Conservation (phyloP, 2,797 vertebrate species). For the Phyllotis vaccarum region DNA sequence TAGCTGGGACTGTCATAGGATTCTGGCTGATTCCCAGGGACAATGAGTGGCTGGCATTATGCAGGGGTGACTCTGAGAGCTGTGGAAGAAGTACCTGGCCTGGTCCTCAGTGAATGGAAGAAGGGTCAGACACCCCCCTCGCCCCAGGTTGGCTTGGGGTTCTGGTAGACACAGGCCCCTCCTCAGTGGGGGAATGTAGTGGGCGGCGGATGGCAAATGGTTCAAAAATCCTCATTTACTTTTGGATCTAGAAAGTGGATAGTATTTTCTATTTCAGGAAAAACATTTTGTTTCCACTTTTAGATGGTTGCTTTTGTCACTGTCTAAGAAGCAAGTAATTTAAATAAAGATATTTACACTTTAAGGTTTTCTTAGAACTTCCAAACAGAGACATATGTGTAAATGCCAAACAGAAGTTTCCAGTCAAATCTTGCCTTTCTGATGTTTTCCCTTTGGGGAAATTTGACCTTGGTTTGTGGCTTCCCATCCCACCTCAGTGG, state of each 20-base stretch:
- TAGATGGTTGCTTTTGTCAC: conserved; percentile 65
- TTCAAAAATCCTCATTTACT: not conserved
- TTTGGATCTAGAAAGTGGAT: not conserved
- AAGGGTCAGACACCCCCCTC: fast-evolving
- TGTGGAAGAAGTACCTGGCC: not conserved
- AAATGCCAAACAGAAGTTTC: conserved; percentile 21
- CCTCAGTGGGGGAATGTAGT: not conserved
- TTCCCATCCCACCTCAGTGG: too few species aligned
- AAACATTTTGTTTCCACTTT: conserved; percentile 65
- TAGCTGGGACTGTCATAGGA: not conserved
- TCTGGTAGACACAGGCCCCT: not conserved
- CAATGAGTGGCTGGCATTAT: not conserved
- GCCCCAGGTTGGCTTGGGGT: fast-evolving
- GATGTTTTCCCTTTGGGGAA: not conserved
- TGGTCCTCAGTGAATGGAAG: not conserved
- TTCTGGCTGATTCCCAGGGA: not conserved
- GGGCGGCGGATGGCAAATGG: fast-evolving
- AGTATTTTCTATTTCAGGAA: conserved; percentile 54
- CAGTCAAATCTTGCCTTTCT: not conserved
- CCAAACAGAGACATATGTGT: conserved; percentile 59
- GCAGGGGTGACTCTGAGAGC: not conserved
- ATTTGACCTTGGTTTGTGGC: fast-evolving
- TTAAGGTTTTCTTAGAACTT: conserved; percentile 62
- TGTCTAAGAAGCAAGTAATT: conserved; percentile 59
- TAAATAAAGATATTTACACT: conserved; percentile 69